A percentile compares a stretch with the other conserved stretches of the same genome.
These are phyloP conservation scores for Hippocampus kuda DNA, from an alignment of 2,797 vertebrate genomes.

Conservation along the genomic window DNA sequence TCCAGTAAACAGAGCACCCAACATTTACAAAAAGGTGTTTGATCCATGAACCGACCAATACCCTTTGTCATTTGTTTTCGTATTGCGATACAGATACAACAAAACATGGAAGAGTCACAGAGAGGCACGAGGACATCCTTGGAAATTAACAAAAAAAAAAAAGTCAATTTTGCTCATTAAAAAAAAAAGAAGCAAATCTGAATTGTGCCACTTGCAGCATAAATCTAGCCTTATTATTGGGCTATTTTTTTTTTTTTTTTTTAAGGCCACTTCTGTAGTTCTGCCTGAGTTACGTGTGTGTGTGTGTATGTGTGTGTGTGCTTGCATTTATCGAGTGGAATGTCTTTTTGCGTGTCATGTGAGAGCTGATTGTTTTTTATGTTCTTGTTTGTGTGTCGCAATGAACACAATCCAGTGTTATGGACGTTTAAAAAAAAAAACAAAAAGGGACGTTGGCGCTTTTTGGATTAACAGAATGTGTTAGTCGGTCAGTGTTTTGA, in stretches of 20 bases:
- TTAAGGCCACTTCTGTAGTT: conserved; percentile 57
- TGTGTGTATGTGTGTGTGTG: conserved; percentile 11
- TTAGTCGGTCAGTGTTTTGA: conserved; percentile 51
- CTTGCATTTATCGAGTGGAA: conserved; percentile 2
- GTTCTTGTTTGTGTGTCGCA: conserved; percentile 33
- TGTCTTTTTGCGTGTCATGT: conserved; percentile 16
- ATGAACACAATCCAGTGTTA: conserved; percentile 46
- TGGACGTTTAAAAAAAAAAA: conserved; percentile 7
- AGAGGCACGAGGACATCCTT: background rate
- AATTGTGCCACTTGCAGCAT: background rate
- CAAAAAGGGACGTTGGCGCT: conserved; percentile 26
- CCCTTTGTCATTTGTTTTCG: no score
- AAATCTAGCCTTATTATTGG: background rate
- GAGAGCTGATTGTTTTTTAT: conserved; percentile 27
- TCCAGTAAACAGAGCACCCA: no score
- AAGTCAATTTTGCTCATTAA: background rate
- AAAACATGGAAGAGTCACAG: background rate
- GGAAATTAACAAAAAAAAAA: background rate
- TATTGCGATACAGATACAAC: background rate
- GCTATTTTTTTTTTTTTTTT: background rate
- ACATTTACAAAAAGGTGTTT: no score
- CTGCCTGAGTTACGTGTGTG: conserved; percentile 53
- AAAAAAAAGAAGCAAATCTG: background rate
- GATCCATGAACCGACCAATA: no score
- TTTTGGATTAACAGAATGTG: conserved; percentile 55